phyloP scores from a whole-genome alignment of 1,140 invertebrate genomes.

The Hydropsyche tenuis region DNA sequence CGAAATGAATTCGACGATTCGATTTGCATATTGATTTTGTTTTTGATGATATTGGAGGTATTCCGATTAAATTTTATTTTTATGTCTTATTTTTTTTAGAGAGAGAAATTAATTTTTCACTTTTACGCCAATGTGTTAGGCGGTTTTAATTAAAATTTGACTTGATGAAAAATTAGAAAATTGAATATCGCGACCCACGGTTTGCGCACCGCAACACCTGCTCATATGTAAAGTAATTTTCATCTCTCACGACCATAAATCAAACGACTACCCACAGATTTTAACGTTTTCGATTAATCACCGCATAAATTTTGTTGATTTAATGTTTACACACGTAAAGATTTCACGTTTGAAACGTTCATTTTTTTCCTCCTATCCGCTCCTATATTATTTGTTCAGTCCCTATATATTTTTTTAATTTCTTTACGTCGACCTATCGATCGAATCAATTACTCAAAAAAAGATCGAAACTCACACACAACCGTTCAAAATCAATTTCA shows the following conservation, averaged over 20 bases:
- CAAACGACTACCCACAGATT: slow-evolving; percentile 19
- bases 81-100: too few species aligned
- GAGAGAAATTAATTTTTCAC: too few species aligned
- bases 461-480: neutral
- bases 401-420: too few species aligned
- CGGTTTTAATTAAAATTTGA: too few species aligned
- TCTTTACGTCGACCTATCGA: neutral
- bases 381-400: slow-evolving; percentile 3
- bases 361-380: neutral
- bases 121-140: too few species aligned
- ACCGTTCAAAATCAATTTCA: slow-evolving; percentile 45
- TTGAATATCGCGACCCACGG: slow-evolving; percentile 16
- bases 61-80: too few species aligned
- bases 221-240: slow-evolving; percentile 17
- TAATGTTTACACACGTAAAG: slow-evolving; percentile 22
- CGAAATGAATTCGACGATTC: too few species aligned
- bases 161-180: too few species aligned
- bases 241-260: slow-evolving; percentile 20
- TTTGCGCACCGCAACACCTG: neutral
- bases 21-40: too few species aligned
- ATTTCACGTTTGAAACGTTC: neutral
- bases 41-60: too few species aligned
- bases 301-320: slow-evolving; percentile 27
- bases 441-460: neutral
- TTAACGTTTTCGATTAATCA: slow-evolving; percentile 26